These are phyloP conservation scores for Leptopilina myrica DNA, from an alignment of 2,888 invertebrate species.

Conservation along the genomic window DNA sequence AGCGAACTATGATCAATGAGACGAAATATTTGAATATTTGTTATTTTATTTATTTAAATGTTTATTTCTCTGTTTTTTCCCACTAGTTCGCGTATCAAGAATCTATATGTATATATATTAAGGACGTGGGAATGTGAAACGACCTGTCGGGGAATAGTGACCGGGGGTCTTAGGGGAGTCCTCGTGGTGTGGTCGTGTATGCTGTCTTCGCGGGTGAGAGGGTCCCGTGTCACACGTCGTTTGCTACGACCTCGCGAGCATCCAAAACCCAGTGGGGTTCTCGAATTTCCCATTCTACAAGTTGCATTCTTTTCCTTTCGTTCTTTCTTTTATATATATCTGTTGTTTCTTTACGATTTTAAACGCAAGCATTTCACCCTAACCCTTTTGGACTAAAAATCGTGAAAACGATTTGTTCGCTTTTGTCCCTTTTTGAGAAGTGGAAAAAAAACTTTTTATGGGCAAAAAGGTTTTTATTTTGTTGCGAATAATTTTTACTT, in stretches of 20 bases:
- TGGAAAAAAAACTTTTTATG: no score
- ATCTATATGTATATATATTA: slow-evolving; percentile 65
- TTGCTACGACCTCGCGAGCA: slow-evolving; percentile 48
- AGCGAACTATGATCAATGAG: no score
- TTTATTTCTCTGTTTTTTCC: slow-evolving; percentile 40
- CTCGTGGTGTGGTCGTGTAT: slow-evolving; percentile 53
- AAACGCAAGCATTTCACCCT: slow-evolving; percentile 8
- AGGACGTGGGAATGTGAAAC: slow-evolving; percentile 74
- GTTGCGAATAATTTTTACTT: no score
- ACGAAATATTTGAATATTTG: no score
- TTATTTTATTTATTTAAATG: no score
- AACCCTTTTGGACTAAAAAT: no score
- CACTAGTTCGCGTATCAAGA: slow-evolving; percentile 65
- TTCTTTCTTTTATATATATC: neutral
- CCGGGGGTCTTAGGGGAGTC: slow-evolving; percentile 45
- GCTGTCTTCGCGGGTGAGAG: slow-evolving; percentile 40
- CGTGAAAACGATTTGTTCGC: neutral
- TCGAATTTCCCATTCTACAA: slow-evolving; percentile 35
- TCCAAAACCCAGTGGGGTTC: slow-evolving; percentile 42
- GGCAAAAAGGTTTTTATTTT: no score
- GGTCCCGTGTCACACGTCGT: slow-evolving; percentile 47
- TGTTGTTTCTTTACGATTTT: slow-evolving; percentile 24
- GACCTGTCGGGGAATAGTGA: slow-evolving; percentile 60
- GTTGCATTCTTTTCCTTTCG: slow-evolving; percentile 24
- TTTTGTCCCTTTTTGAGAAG: neutral